Conservation (phyloP, 1,140 invertebrate genomes). For the Pissodes strobi region DNA sequence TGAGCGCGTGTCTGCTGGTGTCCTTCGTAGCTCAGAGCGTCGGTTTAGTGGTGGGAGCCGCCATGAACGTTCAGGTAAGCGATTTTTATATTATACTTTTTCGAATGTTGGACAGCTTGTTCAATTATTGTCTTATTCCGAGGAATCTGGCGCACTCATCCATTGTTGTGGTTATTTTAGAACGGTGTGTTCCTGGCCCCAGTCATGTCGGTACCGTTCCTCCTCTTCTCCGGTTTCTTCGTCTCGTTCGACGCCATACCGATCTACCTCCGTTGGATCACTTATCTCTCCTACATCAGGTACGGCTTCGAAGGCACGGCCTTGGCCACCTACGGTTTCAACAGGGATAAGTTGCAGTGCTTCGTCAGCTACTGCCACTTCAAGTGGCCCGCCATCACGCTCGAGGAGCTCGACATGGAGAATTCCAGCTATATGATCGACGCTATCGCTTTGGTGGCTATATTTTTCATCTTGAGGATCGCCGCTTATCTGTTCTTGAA, state of each 20-base stretch:
- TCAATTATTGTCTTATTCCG: too few species aligned
- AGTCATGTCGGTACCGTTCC: slow-evolving; percentile 91
- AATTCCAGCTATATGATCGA: slow-evolving; percentile 77
- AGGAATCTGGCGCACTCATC: too few species aligned
- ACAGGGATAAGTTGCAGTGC: slow-evolving; percentile 78
- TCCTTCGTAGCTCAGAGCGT: slow-evolving; percentile 95
- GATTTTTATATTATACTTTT: too few species aligned
- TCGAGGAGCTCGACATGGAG: slow-evolving; percentile 85
- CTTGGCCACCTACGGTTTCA: slow-evolving; percentile 88
- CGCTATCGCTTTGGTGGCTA: slow-evolving; percentile 81
- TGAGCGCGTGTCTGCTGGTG: slow-evolving; percentile 85
- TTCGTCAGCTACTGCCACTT: slow-evolving; percentile 85
- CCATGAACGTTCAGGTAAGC: slow-evolving; percentile 83
- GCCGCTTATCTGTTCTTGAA: slow-evolving; percentile 88
- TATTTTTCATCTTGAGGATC: slow-evolving; percentile 85
- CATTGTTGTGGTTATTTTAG: too few species aligned
- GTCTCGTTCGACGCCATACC: slow-evolving; percentile 97
- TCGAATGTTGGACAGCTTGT: too few species aligned
- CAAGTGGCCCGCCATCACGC: slow-evolving; percentile 81
- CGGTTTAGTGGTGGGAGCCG: slow-evolving; percentile 92
- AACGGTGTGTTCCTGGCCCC: slow-evolving; percentile 96
- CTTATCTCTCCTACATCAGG: slow-evolving; percentile 92
- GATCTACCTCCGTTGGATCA: slow-evolving; percentile 92
- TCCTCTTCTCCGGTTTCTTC: slow-evolving; percentile 96
- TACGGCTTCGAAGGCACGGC: slow-evolving; percentile 95